Evolutionary conservation across 1,140 invertebrate species (phyloP), one percentile per base, ranked within the genome.

Genomic region (Streblospio benedicti): DNA sequence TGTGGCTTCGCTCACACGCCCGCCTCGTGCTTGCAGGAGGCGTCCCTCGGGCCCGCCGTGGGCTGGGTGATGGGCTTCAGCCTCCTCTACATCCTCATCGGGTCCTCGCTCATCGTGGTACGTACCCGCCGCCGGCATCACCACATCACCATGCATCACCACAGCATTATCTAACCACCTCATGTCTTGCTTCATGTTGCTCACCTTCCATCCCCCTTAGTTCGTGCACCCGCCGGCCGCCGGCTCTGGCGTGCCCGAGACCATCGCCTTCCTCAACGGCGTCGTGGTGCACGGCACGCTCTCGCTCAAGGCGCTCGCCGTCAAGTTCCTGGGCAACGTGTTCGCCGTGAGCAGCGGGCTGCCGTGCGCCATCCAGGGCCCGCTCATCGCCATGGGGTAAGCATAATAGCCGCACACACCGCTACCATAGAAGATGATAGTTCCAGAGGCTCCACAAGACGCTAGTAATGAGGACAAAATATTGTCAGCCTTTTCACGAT

Each of bases 181-280:
- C 16, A 20, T 18, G 16, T 41, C 20, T 16, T 14, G n/a, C 12
- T 31, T 56, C 20, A n/a, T 38, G 4, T 41, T 25, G n/a, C 16
- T 31, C 32, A 12, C 14, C 32, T 53, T 32, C 45, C 23, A 14
- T 49, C 23, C 45, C 30, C 23, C 33, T 23, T 51, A 60, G 58
- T 60, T 60, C 28, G 18, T 62, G 16, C 67, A 69, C 45, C 72
- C 72, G n/a, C 60, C 51, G 30, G 69, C 71, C 16, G 61, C 67
- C 9, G 71, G 71, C 1, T 67, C 65, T 27, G 71, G 71, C 12
- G 51, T 69, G 20, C 67, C 67, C 23, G 71, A 72, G 57, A 64
- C 71, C 16, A 71, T 72, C 52, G 70, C 70, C 9, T 70, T 71
- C 20, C 59, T 72, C 4, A 72, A 72, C 59, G 71, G 71, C n/a